Percentiles rank a stretch among this genome's conserved stretches.
phyloP scores from a whole-genome alignment of 1,140 invertebrate species.

The Polyergus mexicanus region DNA sequence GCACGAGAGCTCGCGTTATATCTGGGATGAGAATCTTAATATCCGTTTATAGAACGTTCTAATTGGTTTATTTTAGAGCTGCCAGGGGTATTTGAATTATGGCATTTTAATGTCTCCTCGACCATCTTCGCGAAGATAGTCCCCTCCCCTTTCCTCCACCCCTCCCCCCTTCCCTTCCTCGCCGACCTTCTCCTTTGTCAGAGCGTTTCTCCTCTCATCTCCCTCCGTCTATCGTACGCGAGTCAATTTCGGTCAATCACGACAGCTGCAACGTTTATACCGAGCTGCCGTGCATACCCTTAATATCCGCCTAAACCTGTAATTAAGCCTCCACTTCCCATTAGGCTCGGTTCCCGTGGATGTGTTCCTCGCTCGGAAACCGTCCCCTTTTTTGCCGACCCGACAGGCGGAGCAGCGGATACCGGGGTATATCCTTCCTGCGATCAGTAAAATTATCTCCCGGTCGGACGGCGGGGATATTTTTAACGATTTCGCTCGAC shows the following conservation, averaged over 20 bases:
- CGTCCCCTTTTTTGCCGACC: constrained; percentile 18
- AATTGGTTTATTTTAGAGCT: constrained; percentile 74
- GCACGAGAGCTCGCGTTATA: constrained; percentile 37
- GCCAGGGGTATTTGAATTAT: constrained; percentile 70
- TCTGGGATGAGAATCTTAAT: constrained; percentile 69
- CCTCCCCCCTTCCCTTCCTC: too few species aligned
- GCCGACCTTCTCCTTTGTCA: background rate
- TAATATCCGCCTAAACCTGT: constrained; percentile 75
- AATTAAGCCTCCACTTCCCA: constrained; percentile 75
- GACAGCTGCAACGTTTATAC: constrained; percentile 73
- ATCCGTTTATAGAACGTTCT: constrained; percentile 63
- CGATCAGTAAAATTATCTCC: constrained; percentile 66
- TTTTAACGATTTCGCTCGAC: constrained; percentile 21
- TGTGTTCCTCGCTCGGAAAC: constrained; percentile 59
- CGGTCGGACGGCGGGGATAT: constrained; percentile 5
- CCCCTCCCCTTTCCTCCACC: too few species aligned
- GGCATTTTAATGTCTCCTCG: constrained; percentile 68
- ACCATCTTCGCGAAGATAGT: constrained; percentile 22
- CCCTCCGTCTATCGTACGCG: constrained; percentile 48
- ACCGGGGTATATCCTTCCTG: constrained; percentile 67
- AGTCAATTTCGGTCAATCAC: constrained; percentile 77
- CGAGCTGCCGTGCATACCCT: constrained; percentile 76
- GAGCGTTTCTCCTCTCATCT: constrained; percentile 26
- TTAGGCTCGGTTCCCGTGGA: constrained; percentile 72
- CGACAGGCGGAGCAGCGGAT: constrained; percentile 53